Evolutionary conservation across 2,888 invertebrate genomes (phyloP).

Genomic region (Oxycera nigricornis): DNA sequence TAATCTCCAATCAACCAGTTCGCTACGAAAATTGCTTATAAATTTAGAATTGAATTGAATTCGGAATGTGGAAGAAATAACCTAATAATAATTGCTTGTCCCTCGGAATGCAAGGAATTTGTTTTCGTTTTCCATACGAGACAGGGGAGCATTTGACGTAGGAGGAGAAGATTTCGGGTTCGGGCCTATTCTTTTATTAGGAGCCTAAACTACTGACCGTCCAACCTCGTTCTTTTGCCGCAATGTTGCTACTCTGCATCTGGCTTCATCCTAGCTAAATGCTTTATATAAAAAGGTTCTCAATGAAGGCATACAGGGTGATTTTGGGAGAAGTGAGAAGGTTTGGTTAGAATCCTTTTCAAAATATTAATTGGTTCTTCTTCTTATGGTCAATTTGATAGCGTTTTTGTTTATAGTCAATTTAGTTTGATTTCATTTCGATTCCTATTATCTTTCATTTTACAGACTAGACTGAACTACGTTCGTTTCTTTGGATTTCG

Average conservation of each 20-base stretch:
- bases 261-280: slow-evolving; percentile 20
- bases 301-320: slow-evolving; percentile 39
- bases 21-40: slow-evolving; percentile 28
- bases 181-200: neutral
- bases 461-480: neutral
- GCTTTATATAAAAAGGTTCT: slow-evolving; percentile 27
- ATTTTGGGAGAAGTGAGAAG: slow-evolving; percentile 26
- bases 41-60: slow-evolving; percentile 31
- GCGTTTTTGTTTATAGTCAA: neutral
- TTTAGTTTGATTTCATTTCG: neutral
- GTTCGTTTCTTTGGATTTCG: neutral
- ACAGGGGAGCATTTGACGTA: neutral
- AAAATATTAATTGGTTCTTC: neutral
- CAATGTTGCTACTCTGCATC: neutral
- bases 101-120: neutral
- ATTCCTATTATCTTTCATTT: neutral
- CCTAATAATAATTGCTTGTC: slow-evolving; percentile 31
- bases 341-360: neutral
- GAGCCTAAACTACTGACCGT: neutral
- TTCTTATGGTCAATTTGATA: neutral
- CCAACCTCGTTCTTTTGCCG: neutral
- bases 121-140: neutral
- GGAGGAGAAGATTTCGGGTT: neutral
- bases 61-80: slow-evolving; percentile 12
- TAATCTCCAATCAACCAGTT: slow-evolving; percentile 9